Percentiles rank a stretch among this genome's conserved stretches.
These are phyloP conservation scores for Crotalus horridus DNA, from an alignment of 2,113 vertebrate genomes.

Conservation along the genomic window DNA sequence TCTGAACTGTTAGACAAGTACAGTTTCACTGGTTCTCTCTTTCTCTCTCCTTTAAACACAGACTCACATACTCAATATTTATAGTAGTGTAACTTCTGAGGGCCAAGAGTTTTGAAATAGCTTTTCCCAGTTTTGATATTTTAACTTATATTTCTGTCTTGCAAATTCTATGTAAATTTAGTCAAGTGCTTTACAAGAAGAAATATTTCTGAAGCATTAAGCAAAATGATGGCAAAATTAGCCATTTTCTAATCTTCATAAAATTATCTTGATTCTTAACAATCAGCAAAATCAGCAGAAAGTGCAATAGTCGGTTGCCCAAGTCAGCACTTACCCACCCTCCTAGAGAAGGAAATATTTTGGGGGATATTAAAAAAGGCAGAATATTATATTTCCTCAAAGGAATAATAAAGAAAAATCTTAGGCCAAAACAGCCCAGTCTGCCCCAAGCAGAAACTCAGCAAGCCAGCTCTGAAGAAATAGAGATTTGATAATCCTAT, in stretches of 20 bases:
- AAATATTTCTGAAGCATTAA: constrained; percentile 30
- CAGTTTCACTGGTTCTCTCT: background rate
- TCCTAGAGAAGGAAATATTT: too few relatives aligned
- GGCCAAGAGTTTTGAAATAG: background rate
- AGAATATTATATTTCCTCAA: too few relatives aligned
- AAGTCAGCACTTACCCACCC: too few relatives aligned
- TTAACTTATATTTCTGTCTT: background rate
- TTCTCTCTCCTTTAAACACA: background rate
- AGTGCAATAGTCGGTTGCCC: background rate
- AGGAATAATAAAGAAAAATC: too few relatives aligned
- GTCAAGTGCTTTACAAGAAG: background rate
- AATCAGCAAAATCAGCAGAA: constrained; percentile 2
- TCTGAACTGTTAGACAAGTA: background rate
- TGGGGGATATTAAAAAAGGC: too few relatives aligned
- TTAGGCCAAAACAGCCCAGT: too few relatives aligned
- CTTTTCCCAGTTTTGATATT: background rate
- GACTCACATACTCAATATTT: background rate
- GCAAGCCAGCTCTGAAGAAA: too few relatives aligned
- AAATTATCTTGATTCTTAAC: background rate
- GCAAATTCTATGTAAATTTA: background rate
- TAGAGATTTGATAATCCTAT: too few relatives aligned
- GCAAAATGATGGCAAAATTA: constrained; percentile 5
- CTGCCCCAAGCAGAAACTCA: too few relatives aligned
- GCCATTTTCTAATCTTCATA: constrained; percentile 5
- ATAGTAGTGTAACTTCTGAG: background rate